These are phyloP conservation scores for Parnassius mnemosyne DNA, from an alignment of 2,888 invertebrate genomes.

Conservation along the genomic window DNA sequence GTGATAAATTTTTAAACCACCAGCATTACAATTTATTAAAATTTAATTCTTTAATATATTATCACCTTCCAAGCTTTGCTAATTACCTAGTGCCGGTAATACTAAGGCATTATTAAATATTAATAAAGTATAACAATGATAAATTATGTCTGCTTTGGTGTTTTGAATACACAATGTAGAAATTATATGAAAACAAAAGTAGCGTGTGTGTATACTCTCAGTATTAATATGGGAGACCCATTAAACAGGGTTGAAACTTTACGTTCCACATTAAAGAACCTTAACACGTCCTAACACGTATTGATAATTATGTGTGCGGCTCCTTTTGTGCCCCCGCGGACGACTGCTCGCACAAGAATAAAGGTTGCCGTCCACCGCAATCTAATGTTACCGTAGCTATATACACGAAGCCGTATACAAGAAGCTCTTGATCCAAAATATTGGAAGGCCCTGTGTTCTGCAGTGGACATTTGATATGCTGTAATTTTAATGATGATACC, in stretches of 20 bases:
- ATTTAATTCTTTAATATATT: too few relatives aligned
- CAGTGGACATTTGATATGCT: too few relatives aligned
- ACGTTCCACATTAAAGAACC: slow-evolving; percentile 42
- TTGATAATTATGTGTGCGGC: slow-evolving; percentile 48
- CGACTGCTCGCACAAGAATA: slow-evolving; percentile 33
- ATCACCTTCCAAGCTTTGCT: too few relatives aligned
- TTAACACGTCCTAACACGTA: slow-evolving; percentile 50
- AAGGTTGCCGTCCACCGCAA: slow-evolving; percentile 29
- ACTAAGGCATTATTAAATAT: background rate
- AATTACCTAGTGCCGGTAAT: too few relatives aligned
- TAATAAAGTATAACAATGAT: background rate
- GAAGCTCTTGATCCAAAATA: too few relatives aligned
- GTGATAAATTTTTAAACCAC: too few relatives aligned
- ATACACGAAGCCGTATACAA: background rate
- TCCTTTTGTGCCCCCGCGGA: slow-evolving; percentile 51
- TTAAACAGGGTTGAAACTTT: slow-evolving; percentile 33
- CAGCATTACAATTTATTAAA: too few relatives aligned
- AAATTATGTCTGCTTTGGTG: background rate
- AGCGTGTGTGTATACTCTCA: slow-evolving; percentile 1
- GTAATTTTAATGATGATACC: too few relatives aligned
- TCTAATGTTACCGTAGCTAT: slow-evolving; percentile 28
- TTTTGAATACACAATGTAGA: slow-evolving; percentile 13
- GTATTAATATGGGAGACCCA: slow-evolving; percentile 29
- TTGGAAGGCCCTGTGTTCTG: too few relatives aligned
- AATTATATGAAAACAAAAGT: slow-evolving; percentile 11